Evolutionary conservation across 2,888 invertebrate species (phyloP).

Genomic region (Sminthurides aquaticus): DNA sequence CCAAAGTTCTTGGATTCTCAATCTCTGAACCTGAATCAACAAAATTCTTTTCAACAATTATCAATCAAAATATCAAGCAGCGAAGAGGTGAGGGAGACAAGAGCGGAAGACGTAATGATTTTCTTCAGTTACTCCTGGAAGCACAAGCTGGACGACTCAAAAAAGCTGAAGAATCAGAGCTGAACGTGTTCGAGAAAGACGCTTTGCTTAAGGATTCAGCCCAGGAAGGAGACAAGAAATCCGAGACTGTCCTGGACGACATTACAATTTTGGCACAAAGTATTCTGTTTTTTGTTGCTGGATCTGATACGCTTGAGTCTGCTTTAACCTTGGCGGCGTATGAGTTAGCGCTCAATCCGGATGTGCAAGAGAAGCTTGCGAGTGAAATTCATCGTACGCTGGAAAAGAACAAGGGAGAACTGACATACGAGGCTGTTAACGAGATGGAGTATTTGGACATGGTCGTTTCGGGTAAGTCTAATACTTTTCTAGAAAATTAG

Average conservation of each 20-base stretch:
- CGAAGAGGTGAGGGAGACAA: neutral
- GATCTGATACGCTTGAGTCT: slow-evolving; percentile 4
- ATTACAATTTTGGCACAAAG: slow-evolving; percentile 13
- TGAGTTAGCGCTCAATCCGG: slow-evolving; percentile 17
- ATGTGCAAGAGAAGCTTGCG: slow-evolving; percentile 17
- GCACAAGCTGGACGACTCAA: slow-evolving; percentile 12
- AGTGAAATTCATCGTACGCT: slow-evolving; percentile 4
- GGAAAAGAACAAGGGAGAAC: slow-evolving; percentile 1
- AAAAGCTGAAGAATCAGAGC: too few relatives aligned
- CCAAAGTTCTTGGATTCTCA: neutral
- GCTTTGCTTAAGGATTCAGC: neutral
- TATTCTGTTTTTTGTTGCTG: slow-evolving; percentile 17
- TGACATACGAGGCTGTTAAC: slow-evolving; percentile 10
- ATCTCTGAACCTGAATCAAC: neutral
- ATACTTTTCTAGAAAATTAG: too few relatives aligned
- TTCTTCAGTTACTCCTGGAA: slow-evolving; percentile 44
- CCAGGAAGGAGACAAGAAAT: neutral
- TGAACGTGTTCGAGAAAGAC: neutral
- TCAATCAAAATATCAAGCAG: slow-evolving; percentile 5
- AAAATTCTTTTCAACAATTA: slow-evolving; percentile 5
- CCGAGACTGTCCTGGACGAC: slow-evolving; percentile 10
- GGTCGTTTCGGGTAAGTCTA: slow-evolving; percentile 15
- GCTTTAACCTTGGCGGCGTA: slow-evolving; percentile 5
- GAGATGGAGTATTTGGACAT: slow-evolving; percentile 19
- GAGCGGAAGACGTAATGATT: neutral